Base-by-base conservation (phyloP, 2,113 vertebrate genomes). In the Nansenia antarctica region DNA sequence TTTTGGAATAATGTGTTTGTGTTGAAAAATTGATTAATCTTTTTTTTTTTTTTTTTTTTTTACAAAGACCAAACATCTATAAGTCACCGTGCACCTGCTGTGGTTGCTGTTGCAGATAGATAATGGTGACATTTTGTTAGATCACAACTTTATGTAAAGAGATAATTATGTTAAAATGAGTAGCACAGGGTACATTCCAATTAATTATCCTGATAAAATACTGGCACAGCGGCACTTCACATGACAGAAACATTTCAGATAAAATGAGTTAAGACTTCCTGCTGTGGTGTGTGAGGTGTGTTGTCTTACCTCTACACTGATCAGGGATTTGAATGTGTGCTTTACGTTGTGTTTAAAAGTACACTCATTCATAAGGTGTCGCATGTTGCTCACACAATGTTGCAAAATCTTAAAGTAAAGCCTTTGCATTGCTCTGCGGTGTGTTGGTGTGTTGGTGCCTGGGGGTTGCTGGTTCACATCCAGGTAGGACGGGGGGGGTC, bases 61-160 rank as follows among this genome's bases (percentile, higher is more conserved):
- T 15, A 42, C 39, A 42, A 4, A 42, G 39, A 42, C 39, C 39
- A 42, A n/a, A 42, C 39, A 42, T 11, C 39, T 42, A 14, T 42
- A n/a, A n/a, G n/a, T n/a, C n/a, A n/a, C n/a, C n/a, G 45, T 49
- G 45, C 45, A 49, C 39, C 39, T 42, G 45, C n/a, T 49, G 45
- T 15, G n/a, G 45, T 20, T 49, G 18, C 45, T 22, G 7, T 8
- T 49, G n/a, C 18, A n/a, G 45, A n/a, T 22, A 42, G n/a, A n/a
- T n/a, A 42, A 42, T 42, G n/a, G n/a, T 42, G 39, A 42, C 14
- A 22, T 49, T 2, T 42, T 42, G 39, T 42, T 42, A 42, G 39
- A 20, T 14, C 2, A 42, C 5, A 15, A 15, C 5, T 42, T 6
- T 15, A 35, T 1, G 11, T 8, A 11, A 8, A 35, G 34, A 35